Conservation (phyloP, 2,888 invertebrate species). For the Piscicola geometra region DNA sequence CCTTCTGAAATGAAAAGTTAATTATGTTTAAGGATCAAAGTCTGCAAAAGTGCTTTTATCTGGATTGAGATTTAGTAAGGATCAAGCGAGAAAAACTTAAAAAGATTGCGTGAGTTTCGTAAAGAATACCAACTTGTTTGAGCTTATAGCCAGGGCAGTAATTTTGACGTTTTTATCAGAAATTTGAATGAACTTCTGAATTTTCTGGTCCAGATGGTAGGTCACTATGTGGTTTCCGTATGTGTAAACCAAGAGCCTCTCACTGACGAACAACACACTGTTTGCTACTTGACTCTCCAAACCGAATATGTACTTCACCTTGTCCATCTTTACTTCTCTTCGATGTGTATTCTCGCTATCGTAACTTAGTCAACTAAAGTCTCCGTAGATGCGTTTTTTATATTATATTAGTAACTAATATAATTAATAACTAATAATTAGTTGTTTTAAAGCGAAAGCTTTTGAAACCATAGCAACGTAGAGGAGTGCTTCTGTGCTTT, state of each 20-base stretch:
- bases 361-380: too few relatives aligned
- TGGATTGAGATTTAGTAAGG: too few relatives aligned
- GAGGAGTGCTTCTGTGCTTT: neutral
- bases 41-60: too few relatives aligned
- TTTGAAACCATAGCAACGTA: neutral
- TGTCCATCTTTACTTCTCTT: too few relatives aligned
- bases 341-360: neutral
- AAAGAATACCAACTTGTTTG: slow-evolving; percentile 51
- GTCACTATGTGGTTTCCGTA: slow-evolving; percentile 57
- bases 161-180: slow-evolving; percentile 56
- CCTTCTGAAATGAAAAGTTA: slow-evolving; percentile 49
- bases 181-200: slow-evolving; percentile 57
- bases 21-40: neutral
- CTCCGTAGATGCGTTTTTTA: too few relatives aligned
- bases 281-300: slow-evolving; percentile 53
- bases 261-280: slow-evolving; percentile 56
- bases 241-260: slow-evolving; percentile 57
- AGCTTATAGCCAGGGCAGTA: slow-evolving; percentile 56
- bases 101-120: too few relatives aligned
- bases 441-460: neutral
- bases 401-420: too few relatives aligned
- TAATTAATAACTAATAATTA: too few relatives aligned
- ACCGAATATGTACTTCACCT: slow-evolving; percentile 56
- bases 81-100: too few relatives aligned
- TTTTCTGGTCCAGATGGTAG: slow-evolving; percentile 57